Conservation (phyloP, 2,113 vertebrate species). For the Bagarius yarrelli region DNA sequence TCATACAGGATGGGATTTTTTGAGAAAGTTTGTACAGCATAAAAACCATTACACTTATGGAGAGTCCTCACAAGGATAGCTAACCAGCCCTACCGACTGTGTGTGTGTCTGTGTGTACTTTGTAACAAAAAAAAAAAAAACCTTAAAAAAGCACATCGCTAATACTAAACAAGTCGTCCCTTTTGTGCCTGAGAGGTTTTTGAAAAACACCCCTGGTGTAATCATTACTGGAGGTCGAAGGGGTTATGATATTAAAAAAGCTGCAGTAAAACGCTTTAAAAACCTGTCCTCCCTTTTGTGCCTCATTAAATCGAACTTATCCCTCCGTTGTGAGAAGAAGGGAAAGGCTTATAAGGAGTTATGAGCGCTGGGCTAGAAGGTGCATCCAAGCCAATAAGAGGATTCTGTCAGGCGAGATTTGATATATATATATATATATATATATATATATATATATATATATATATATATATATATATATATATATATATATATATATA, state of each 20-base stretch:
- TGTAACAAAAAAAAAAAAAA: background rate
- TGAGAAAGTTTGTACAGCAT: too few relatives aligned
- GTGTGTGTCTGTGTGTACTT: background rate
- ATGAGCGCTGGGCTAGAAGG: constrained; percentile 20
- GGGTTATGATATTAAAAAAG: constrained; percentile 47
- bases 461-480: too few relatives aligned
- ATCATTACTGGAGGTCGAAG: constrained; percentile 41
- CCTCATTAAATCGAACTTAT: constrained; percentile 43
- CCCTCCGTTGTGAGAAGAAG: constrained; percentile 30
- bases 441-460: background rate
- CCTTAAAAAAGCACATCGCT: constrained; percentile 6
- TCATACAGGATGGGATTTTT: too few relatives aligned
- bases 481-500: background rate
- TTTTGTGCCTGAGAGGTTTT: constrained; percentile 27
- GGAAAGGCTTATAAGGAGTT: constrained; percentile 37
- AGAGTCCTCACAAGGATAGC: too few relatives aligned
- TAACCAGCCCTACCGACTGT: too few relatives aligned
- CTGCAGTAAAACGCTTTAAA: constrained; percentile 40
- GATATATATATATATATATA: background rate
- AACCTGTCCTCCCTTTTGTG: constrained; percentile 43
- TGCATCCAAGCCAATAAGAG: constrained; percentile 26
- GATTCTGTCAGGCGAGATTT: constrained; percentile 14
- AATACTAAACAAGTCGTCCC: constrained; percentile 42
- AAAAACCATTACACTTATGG: too few relatives aligned
- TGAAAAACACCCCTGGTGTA: constrained; percentile 25